phyloP scores from a whole-genome alignment of 1,140 invertebrate species.

The Achroia grisella region DNA sequence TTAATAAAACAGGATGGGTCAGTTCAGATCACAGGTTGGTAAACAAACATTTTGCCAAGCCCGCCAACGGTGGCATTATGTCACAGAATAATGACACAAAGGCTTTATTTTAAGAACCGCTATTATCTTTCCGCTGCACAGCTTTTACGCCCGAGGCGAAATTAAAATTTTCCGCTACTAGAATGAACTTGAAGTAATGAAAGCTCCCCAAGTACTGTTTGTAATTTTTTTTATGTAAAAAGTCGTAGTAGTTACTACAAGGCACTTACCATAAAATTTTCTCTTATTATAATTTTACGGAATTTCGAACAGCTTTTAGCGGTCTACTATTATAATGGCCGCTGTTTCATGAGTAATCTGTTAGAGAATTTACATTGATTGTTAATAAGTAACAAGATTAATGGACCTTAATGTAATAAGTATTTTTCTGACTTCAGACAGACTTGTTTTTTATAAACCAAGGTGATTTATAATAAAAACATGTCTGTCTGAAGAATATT shows the following conservation, averaged over 20 bases:
- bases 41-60: conserved; percentile 4
- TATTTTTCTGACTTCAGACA: too few relatives aligned
- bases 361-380: too few relatives aligned
- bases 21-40: conserved; percentile 2
- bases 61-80: conserved; percentile 16
- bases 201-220: conserved; percentile 12
- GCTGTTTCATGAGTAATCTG: too few relatives aligned
- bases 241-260: conserved; percentile 5
- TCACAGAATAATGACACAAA: conserved; percentile 42
- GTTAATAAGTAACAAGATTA: too few relatives aligned
- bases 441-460: too few relatives aligned
- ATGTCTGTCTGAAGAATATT: too few relatives aligned
- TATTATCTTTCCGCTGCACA: conserved; percentile 39
- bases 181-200: conserved; percentile 13
- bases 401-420: too few relatives aligned
- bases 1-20: conserved; percentile 2
- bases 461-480: too few relatives aligned
- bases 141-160: conserved; percentile 26
- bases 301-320: too few relatives aligned
- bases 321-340: too few relatives aligned
- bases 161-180: conserved; percentile 35
- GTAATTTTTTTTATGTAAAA: conserved; percentile 12
- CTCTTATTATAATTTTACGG: too few relatives aligned
- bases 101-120: conserved; percentile 44
- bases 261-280: not conserved